These are phyloP conservation scores for Callyntrura guangdongensis DNA, from an alignment of 2,888 invertebrate species.

Conservation along the genomic window DNA sequence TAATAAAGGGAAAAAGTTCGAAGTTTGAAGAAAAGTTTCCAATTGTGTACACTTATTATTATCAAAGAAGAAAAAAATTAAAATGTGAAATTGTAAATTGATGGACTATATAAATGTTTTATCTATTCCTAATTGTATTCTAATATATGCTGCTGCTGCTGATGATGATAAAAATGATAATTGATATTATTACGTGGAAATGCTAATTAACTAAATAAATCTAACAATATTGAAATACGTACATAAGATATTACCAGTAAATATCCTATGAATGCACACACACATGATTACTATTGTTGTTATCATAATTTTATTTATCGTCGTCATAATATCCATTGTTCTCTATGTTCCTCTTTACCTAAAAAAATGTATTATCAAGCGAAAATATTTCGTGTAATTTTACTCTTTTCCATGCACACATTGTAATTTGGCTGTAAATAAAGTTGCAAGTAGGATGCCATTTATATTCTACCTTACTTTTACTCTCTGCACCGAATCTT, in stretches of 20 bases:
- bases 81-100: no score
- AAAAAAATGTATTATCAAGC: constrained; percentile 5
- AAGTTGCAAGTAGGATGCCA: constrained; percentile 68
- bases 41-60: no score
- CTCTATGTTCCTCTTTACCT: background rate
- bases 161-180: no score
- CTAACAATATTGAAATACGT: background rate
- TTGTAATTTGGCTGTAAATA: constrained; percentile 69
- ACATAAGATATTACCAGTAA: background rate
- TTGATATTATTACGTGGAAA: no score
- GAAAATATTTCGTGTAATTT: constrained; percentile 39
- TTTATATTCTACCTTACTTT: constrained; percentile 56
- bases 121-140: no score
- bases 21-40: no score
- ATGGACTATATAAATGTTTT: no score
- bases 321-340: background rate
- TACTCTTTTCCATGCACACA: constrained; percentile 70
- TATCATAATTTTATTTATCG: background rate
- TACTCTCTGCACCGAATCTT: constrained; percentile 41
- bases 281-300: constrained; percentile 2
- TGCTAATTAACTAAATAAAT: no score
- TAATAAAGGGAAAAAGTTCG: no score
- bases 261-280: background rate
- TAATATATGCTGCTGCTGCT: no score
- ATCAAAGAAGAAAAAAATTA: no score